These are phyloP conservation scores for Lissocephala sabroskyi DNA, from an alignment of 2,888 invertebrate species.

Conservation along the genomic window DNA sequence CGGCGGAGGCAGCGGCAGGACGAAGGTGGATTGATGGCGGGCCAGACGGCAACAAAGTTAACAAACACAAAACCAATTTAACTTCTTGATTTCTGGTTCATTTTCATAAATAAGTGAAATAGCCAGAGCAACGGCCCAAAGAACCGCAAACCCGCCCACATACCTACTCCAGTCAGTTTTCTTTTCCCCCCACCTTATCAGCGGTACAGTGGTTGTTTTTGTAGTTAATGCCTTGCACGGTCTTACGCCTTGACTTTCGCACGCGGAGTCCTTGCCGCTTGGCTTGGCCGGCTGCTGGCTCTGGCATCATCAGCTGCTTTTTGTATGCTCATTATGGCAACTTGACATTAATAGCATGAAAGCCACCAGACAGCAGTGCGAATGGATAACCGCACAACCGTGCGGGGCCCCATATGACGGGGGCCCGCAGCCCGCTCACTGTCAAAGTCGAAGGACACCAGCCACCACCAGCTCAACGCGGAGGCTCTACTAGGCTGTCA, in stretches of 20 bases:
- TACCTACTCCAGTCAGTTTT: not conserved
- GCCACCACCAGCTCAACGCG: no score
- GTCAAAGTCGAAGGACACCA: not conserved
- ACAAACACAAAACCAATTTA: slow-evolving; percentile 58
- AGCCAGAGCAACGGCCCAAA: slow-evolving; percentile 7
- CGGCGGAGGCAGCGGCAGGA: not conserved
- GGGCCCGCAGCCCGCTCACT: no score
- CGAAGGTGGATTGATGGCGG: not conserved
- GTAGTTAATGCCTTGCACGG: slow-evolving; percentile 26
- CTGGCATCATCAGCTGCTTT: slow-evolving; percentile 48
- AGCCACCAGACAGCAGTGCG: slow-evolving; percentile 20
- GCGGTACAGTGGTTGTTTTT: slow-evolving; percentile 5
- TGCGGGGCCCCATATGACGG: no score
- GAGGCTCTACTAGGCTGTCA: no score
- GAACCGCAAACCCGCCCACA: slow-evolving; percentile 6
- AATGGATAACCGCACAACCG: slow-evolving; percentile 16
- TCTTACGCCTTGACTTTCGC: slow-evolving; percentile 26
- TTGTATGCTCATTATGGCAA: slow-evolving; percentile 55
- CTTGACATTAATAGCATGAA: slow-evolving; percentile 53
- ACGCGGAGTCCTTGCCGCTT: slow-evolving; percentile 18
- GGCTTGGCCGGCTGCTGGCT: slow-evolving; percentile 11
- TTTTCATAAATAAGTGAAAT: slow-evolving; percentile 54
- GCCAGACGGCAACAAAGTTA: slow-evolving; percentile 41
- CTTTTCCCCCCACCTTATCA: not conserved
- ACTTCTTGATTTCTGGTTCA: slow-evolving; percentile 50